Conservation (phyloP, 2,113 vertebrate genomes). For the Mesoclemmys tuberculata region DNA sequence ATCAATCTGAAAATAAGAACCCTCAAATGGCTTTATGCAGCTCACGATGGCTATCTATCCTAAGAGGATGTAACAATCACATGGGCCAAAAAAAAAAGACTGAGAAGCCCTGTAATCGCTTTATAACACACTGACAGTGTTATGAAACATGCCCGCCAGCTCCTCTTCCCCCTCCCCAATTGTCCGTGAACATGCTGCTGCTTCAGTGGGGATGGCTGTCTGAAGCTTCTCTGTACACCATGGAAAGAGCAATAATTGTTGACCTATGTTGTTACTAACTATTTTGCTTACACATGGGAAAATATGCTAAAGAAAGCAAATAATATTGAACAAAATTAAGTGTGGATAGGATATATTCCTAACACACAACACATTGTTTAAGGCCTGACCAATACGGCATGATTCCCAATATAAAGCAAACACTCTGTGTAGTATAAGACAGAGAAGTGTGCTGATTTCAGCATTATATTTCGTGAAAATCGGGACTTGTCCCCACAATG, state of each 20-base stretch:
- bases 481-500: not conserved
- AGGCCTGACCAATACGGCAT: not conserved
- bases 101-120: not conserved
- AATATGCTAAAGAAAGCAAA: not conserved
- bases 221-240: slow-evolving; percentile 35
- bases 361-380: not conserved
- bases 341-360: slow-evolving; percentile 6
- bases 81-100: not conserved
- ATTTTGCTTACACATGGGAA: slow-evolving; percentile 17
- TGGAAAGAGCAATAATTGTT: slow-evolving; percentile 39
- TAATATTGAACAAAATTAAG: slow-evolving; percentile 22
- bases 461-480: not conserved
- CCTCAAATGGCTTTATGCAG: not conserved
- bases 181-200: slow-evolving; percentile 9
- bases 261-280: slow-evolving; percentile 59
- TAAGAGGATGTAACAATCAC: not conserved
- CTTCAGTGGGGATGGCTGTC: slow-evolving; percentile 40
- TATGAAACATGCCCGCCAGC: no score
- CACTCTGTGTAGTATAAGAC: not conserved
- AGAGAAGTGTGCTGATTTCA: not conserved
- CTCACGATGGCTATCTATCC: not conserved
- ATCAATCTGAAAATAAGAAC: not conserved
- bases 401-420: not conserved
- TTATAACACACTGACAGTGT: not conserved
- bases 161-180: not conserved